Conservation (phyloP, 1,140 invertebrate species). For the Drosophila ficusphila region DNA sequence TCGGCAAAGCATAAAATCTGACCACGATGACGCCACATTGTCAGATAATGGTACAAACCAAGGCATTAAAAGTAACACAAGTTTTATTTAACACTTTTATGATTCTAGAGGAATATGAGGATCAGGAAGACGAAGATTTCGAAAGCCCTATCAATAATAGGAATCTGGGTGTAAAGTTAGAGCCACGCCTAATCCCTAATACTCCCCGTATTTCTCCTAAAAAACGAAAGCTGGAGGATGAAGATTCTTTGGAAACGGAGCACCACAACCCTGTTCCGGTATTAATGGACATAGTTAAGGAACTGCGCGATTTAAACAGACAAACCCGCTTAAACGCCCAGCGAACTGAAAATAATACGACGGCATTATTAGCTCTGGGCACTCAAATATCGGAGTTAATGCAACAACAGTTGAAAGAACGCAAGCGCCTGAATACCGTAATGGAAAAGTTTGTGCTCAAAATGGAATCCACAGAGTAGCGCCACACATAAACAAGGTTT, state of each 20-base stretch:
- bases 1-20: conserved; percentile 46
- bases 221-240: conserved; percentile 32
- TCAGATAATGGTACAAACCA: conserved; percentile 53
- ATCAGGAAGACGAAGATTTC: conserved; percentile 48
- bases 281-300: conserved; percentile 62
- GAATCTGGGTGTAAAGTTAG: conserved; percentile 12
- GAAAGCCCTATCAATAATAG: conserved; percentile 14
- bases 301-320: conserved; percentile 56
- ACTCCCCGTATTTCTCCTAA: conserved; percentile 17
- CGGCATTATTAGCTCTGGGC: conserved; percentile 55
- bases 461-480: conserved; percentile 63
- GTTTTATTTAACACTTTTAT: background rate
- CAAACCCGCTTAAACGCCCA: conserved; percentile 64
- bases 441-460: conserved; percentile 72
- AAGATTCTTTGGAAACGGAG: conserved; percentile 9
- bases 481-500: no score
- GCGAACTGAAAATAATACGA: conserved; percentile 58
- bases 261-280: conserved; percentile 19
- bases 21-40: conserved; percentile 23
- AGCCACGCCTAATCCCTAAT: conserved; percentile 12
- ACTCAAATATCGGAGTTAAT: conserved; percentile 62
- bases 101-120: conserved; percentile 20
- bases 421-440: conserved; percentile 61
- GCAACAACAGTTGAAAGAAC: conserved; percentile 66
- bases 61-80: background rate